Base-by-base conservation (phyloP, 2,888 invertebrate genomes). In the Nesidiocoris tenuis region DNA sequence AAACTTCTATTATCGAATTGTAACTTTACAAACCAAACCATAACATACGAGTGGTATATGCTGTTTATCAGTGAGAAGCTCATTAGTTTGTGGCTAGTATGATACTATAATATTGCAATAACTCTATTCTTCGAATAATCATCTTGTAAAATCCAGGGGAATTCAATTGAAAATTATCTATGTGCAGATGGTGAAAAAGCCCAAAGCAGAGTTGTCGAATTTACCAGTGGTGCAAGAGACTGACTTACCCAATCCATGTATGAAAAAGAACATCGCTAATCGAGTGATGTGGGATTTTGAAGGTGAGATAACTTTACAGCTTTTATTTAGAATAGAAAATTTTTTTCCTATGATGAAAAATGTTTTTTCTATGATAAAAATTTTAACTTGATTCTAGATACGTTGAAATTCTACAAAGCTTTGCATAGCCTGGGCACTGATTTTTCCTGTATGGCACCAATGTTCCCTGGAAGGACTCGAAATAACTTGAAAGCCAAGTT, bases 371-470 rank as follows among this genome's bases (percentile, higher is more conserved):
- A n/a, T n/a, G n/a, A n/a, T n/a, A n/a, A n/a, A n/a, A n/a, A n/a
- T n/a, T n/a, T 39, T 3, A 7, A 39, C 39, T 39, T 39, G 7
- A 2, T 75, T 70, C 7, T 87, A 77, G 95, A 96, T 82, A 96
- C 96, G 0, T 85, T 93, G n/a, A 90, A 91, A 79, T 97, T 97
- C 85, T 98, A 96, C 84, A 89, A 92, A 81, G 95, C 95, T 0
- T 84, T 98, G 9, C 94, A 93, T 80, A 91, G 91, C 7, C 88
- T 96, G 67, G 97, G 97, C 0, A 95, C 96, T 0, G 97, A 98
- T 86, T 98, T 98, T 84, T 89, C 93, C 2, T 84, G 96, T 70
- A 96, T 98, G 94, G 87, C 90, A 77, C 88, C 89, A 67, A 85
- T 94, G 59, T 96, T 96, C 85, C 91, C 94, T 0, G 88, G 89